Evolutionary conservation across 2,888 invertebrate species (phyloP).

Genomic region (Epicampocera succincta): DNA sequence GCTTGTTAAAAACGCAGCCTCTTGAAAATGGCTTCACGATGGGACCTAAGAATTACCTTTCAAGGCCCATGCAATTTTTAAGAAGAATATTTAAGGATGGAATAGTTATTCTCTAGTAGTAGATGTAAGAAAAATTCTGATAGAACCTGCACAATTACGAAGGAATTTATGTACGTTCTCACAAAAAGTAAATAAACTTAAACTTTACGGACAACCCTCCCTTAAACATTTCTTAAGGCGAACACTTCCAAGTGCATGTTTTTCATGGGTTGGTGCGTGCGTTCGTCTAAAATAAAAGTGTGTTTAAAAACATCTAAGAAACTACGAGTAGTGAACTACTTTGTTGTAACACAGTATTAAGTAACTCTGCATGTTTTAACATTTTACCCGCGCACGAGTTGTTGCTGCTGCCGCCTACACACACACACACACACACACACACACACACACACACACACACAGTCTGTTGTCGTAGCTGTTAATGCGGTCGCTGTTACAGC

Average conservation of each 20-base stretch:
- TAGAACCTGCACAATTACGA: no score
- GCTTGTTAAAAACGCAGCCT: no score
- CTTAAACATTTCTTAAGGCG: neutral
- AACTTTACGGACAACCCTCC: neutral
- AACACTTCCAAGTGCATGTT: neutral
- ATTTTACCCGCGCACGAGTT: neutral
- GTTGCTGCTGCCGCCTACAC: neutral
- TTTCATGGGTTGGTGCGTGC: neutral
- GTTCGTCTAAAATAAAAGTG: neutral
- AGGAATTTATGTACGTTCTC: no score
- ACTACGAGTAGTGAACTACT: slow-evolving; percentile 25
- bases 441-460: no score
- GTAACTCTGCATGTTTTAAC: slow-evolving; percentile 31
- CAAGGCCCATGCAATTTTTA: no score
- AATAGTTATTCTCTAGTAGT: no score
- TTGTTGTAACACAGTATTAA: slow-evolving; percentile 22
- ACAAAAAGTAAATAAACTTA: neutral
- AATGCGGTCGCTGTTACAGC: slow-evolving; percentile 8
- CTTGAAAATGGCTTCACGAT: no score
- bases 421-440: no score
- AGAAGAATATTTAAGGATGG: no score
- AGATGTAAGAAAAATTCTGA: no score
- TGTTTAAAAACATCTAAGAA: slow-evolving; percentile 15
- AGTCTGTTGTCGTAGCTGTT: neutral
- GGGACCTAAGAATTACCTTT: no score